Percentiles rank a stretch among this genome's conserved stretches.
Conservation (phyloP, 92 coral and sea anemone genomes). For the Zoanthus gigantus region DNA sequence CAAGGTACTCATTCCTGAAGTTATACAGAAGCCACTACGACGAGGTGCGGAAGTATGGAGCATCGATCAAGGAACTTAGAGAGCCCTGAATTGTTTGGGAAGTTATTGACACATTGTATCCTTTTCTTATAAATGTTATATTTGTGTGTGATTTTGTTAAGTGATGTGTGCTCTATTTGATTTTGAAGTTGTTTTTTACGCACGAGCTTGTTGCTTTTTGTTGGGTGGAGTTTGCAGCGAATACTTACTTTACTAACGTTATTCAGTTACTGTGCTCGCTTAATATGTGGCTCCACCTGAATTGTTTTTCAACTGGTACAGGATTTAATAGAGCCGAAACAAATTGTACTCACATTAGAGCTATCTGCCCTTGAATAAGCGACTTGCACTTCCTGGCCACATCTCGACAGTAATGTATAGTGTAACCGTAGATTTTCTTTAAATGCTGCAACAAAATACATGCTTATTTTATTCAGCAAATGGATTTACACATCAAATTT, state of each 20-base stretch:
- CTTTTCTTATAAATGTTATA: too few relatives aligned
- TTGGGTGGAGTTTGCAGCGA: neutral
- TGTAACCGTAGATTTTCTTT: slow-evolving; percentile 29
- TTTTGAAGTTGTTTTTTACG: too few relatives aligned
- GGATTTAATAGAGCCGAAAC: neutral
- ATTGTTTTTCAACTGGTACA: too few relatives aligned
- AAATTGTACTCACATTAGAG: neutral
- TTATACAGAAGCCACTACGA: neutral
- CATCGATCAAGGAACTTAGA: too few relatives aligned
- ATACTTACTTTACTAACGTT: neutral
- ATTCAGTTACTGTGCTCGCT: too few relatives aligned
- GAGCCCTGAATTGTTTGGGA: too few relatives aligned
- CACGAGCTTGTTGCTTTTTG: too few relatives aligned
- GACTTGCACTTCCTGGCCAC: neutral
- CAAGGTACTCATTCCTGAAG: too few relatives aligned
- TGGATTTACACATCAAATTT: neutral
- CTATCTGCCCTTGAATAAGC: slow-evolving; percentile 31
- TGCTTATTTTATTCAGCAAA: neutral
- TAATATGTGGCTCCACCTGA: too few relatives aligned
- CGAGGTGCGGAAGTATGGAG: neutral
- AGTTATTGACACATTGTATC: too few relatives aligned
- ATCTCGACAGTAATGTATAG: slow-evolving; percentile 32
- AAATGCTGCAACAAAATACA: slow-evolving; percentile 9
- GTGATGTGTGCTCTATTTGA: too few relatives aligned
- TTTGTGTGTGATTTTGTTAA: too few relatives aligned